Evolutionary conservation across 1,140 invertebrate genomes (phyloP), one percentile per base, ranked within the genome.

Genomic region (Rhyacophila brunnea): DNA sequence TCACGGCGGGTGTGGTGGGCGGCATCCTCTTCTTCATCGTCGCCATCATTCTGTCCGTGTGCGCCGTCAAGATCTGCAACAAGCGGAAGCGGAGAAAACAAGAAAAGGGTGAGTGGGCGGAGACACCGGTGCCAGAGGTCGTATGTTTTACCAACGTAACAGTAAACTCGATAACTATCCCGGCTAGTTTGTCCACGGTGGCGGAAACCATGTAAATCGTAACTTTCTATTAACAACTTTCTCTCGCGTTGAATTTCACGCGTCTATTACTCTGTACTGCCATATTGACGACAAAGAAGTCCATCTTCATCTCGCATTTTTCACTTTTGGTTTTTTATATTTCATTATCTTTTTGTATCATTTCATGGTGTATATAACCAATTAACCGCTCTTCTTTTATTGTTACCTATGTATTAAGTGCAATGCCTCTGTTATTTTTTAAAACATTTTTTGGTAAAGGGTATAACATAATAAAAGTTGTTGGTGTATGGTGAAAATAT

Each of bases 61-160:
- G 93, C 83, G 91, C 92, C 66, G 93, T 97, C 68, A 96, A 96
- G 85, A 95, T 95, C 74, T 96, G 93, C 85, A 96, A 96, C 83
- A 94, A 96, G 79, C 81, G 93, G 71, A 96, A 95, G 79, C 85
- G 93, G 77, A 88, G 92, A 83, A 95, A 95, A 88, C 92, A 95
- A 79, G 93, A 96, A 81, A 96, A 95, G 92, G 93, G 93, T 95
- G 85, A 81, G 77, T 55, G 17, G 42, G 11, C 66, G 67, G 13
- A 19, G 44, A 36, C 20, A n/a, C 48, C 42, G 10, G 23, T 69
- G 55, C 54, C 70, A 67, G 66, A 60, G 43, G 60, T 70, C 71
- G 71, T 68, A 70, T 73, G 74, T 70, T 67, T 56, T 71, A 69
- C 69, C 72, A 72, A 62, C 45, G 42, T 28, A 57, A 57, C 11